Evolutionary conservation across 2,797 vertebrate genomes (phyloP), one percentile per base, ranked within the genome.

Genomic region (Sebastes trivittatus): DNA sequence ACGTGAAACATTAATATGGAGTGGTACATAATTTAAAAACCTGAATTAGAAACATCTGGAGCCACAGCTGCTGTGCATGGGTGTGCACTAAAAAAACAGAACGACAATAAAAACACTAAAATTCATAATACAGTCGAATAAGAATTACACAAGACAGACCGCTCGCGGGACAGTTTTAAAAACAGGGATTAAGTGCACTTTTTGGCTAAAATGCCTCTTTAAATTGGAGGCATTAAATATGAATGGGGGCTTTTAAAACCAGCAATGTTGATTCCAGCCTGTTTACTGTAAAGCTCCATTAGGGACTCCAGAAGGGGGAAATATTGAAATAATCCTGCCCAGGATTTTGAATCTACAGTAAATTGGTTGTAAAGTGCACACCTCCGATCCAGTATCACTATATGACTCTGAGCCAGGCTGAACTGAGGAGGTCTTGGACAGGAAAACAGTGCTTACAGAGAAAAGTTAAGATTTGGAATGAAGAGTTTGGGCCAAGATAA

Each of bases 31-130:
- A 89, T 87, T 87, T 65, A 90, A 85, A 90, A 90, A 84, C 73
- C 65, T 82, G 70, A 80, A 86, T 81, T 58, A 72, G 87, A 89
- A 92, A 88, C 80, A 91, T 91, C 85, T 88, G 87, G 73, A 55
- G 72, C 64, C 22, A 22, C 77, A 87, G 82, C 74, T 75, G 80
- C 78, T 74, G 61, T 38, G 67, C 69, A 76, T 77, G 64, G 80
- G 77, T 70, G 61, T 79, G 72, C 59, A 54, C 36, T 72, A 29
- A 63, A 64, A 82, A 82, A 10, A 23, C 63, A 68, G 32, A 63
- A 77, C 2, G 7, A 80, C 72, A 84, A 81, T 73, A 75, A 86
- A 75, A 78, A 68, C 59, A 60, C 22, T 32, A 14, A 78, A 83
- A 79, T 67, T 77, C 73, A 82, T 78, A 86, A 77, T 46, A 71